Base-by-base conservation (phyloP, 2,797 vertebrate genomes). In the Danionella dracula region DNA sequence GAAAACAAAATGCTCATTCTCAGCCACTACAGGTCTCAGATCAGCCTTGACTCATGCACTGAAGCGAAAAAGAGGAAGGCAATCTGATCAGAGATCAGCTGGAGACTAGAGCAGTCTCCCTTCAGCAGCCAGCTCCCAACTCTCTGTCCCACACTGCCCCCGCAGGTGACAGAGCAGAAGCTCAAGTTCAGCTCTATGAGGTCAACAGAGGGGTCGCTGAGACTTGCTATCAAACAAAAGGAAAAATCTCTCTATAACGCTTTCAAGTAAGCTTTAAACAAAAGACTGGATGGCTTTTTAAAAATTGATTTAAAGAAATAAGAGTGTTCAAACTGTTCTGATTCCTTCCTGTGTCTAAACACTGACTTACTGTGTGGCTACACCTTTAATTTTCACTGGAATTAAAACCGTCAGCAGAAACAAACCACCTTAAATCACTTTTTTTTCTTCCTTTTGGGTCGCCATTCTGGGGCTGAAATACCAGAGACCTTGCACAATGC, bases 81-180 rank as follows among this genome's bases (percentile, higher is more conserved):
- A 63, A 61, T 41, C 71, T 56, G 74, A 73, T 54, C 49, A 45
- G 60, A 2, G 59, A 58, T 54, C 59, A 71, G 64, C 27, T 19
- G 13, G 20, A 50, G 42, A 37, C 34, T 0, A 0, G 5, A 21
- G 32, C n/a, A n/a, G 11, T 46, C 16, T 60, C 75, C 67, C 61
- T 8, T 13, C 37, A 40, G 63, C 57, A n/a, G n/a, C 48, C 34
- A 68, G 48, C 64, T 17, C 34, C 31, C 12, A 20, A 49, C 40
- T 21, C 6, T 65, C 55, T 56, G 76, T 73, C 64, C 71, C 63
- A 78, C 60, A 71, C 73, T 75, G 76, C 73, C 76, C 70, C 76
- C 67, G 27, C 59, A 66, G 76, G 76, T 46, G 55, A 66, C 50
- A 35, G 17, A 31, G 17, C 38, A 70, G 34, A 5, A 23, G 45